These are phyloP conservation scores for Litoditis marina DNA, from an alignment of 2,888 invertebrate genomes.

Conservation along the genomic window DNA sequence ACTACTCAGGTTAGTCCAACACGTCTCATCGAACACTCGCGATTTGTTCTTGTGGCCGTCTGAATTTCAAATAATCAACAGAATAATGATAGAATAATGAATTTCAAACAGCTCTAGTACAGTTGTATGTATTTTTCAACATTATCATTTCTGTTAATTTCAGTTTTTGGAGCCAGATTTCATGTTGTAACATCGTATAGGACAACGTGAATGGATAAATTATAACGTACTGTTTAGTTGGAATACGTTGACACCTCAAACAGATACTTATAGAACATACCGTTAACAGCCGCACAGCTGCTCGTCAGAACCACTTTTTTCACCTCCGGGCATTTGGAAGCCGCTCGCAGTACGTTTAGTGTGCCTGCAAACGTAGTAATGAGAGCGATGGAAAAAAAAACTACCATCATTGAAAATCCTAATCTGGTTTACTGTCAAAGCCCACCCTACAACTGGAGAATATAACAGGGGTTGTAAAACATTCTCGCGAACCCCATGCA, in stretches of 20 bases:
- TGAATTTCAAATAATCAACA: slow-evolving; percentile 3
- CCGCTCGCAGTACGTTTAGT: slow-evolving; percentile 64
- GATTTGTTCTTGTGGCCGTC: slow-evolving; percentile 38
- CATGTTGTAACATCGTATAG: too few relatives aligned
- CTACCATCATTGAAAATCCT: too few relatives aligned
- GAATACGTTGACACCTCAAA: too few relatives aligned
- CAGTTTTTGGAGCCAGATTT: too few relatives aligned
- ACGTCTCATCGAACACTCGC: slow-evolving; percentile 41
- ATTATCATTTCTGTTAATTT: too few relatives aligned
- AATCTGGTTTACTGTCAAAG: too few relatives aligned
- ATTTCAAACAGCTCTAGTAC: background rate
- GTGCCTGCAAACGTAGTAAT: slow-evolving; percentile 66
- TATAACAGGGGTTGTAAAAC: too few relatives aligned
- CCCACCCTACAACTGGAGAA: too few relatives aligned
- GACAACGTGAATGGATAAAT: too few relatives aligned
- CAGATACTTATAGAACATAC: slow-evolving; percentile 12
- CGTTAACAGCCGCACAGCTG: slow-evolving; percentile 58
- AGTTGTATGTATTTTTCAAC: background rate
- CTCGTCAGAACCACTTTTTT: slow-evolving; percentile 66
- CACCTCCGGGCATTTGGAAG: slow-evolving; percentile 59
- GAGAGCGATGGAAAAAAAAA: too few relatives aligned
- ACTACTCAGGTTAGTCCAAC: slow-evolving; percentile 37
- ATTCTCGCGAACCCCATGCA: too few relatives aligned
- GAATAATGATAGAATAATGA: background rate
- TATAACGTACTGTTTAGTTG: too few relatives aligned